Base-by-base conservation (phyloP, 2,113 vertebrate genomes). In the Gambusia affinis region DNA sequence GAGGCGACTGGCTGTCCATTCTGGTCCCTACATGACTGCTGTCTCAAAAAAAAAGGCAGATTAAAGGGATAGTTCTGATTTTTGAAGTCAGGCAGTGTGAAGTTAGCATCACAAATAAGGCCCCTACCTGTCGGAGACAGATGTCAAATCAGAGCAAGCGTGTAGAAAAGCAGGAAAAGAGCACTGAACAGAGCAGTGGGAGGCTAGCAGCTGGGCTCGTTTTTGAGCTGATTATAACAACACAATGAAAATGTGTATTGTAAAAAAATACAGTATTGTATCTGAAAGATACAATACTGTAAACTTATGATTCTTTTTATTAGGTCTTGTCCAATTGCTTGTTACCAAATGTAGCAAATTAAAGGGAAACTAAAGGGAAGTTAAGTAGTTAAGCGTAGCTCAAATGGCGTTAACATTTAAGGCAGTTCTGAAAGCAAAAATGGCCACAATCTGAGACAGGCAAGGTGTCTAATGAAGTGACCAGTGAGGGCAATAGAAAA, bases 1-100 rank as follows among this genome's bases (percentile, higher is more conserved):
- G 84, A 90, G 79, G 64, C 92, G 91, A 90, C 91, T 91, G 89
- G 88, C 85, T 79, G 82, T 85, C 79, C 80, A 77, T 87, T 88
- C 85, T 78, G 75, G 83, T 80, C 80, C 44, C 78, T 81, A 92
- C 85, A 93, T 92, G 90, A 91, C 89, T 87, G 82, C 77, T 87
- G 81, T 85, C 87, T 75, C 75, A 92, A 87, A 93, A 89, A 67
- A 70, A 76, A 70, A 76, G 80, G 62, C 72, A 61, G 79, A 73
- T 80, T 82, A 83, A 81, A 72, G 22, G 51, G 7, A n/a, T 10
- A 57, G 4, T 8, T 57, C 24, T 1, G 24, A 57, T 57, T n/a
- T 57, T n/a, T 57, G 51, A 57, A 57, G 51, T 57, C 22, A 57
- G 51, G 51, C 2, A 6, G 15, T 17, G 44, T 47, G 44, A 47